A percentile compares a stretch with the other conserved stretches of the same genome.
Evolutionary conservation across 1,140 invertebrate species (phyloP).

Genomic region (Hyles euphorbiae): DNA sequence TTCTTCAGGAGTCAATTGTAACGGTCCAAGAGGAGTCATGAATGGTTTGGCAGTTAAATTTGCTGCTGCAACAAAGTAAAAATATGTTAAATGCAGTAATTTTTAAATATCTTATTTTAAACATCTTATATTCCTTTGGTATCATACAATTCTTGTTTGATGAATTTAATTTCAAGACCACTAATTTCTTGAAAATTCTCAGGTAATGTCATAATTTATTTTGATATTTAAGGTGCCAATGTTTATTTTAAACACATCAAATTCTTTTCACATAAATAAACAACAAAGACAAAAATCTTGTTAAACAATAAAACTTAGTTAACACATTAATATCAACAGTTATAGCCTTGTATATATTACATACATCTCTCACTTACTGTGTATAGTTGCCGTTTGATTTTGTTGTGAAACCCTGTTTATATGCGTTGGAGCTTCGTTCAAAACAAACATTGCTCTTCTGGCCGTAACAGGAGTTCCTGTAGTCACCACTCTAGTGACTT

Average conservation of each 20-base stretch:
- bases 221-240: too few species aligned
- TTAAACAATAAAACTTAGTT: neutral
- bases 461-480: conserved; percentile 46
- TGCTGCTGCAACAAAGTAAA: conserved; percentile 39
- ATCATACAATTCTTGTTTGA: too few species aligned
- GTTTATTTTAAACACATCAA: too few species aligned
- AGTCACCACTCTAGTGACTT: conserved; percentile 62
- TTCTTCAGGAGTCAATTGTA: conserved; percentile 84
- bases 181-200: too few species aligned
- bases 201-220: too few species aligned
- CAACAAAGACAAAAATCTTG: too few species aligned
- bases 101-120: too few species aligned
- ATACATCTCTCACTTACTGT: conserved; percentile 42
- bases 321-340: too few species aligned
- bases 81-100: neutral
- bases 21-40: conserved; percentile 81
- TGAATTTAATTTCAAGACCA: too few species aligned
- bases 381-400: conserved; percentile 69
- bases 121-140: too few species aligned
- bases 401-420: conserved; percentile 66
- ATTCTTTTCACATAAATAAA: too few species aligned
- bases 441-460: conserved; percentile 68
- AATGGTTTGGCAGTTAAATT: conserved; percentile 67
- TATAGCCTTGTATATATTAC: neutral
- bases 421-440: conserved; percentile 65